Conservation (phyloP, 1,140 invertebrate species). For the Zaprionus africanus region DNA sequence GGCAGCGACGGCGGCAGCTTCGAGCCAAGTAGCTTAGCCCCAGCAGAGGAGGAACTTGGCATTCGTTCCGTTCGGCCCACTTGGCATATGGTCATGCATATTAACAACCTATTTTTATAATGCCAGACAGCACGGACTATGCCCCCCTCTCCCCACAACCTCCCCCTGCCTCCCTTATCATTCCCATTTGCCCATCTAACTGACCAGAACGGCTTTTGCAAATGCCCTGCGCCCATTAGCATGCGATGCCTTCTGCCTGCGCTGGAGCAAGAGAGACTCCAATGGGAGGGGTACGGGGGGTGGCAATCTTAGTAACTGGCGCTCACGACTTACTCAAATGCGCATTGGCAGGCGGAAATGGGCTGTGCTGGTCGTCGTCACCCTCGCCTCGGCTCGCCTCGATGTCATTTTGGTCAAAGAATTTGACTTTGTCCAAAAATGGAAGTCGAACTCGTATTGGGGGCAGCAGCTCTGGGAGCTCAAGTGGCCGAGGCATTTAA, state of each 20-base stretch:
- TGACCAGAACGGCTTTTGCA: slow-evolving; percentile 59
- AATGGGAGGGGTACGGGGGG: background rate
- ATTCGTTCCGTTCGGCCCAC: slow-evolving; percentile 42
- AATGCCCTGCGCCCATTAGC: slow-evolving; percentile 47
- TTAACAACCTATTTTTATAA: slow-evolving; percentile 81
- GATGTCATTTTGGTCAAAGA: slow-evolving; percentile 41
- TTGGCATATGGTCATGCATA: slow-evolving; percentile 78
- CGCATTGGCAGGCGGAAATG: slow-evolving; percentile 63
- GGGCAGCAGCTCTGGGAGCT: slow-evolving; percentile 18
- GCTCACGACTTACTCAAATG: slow-evolving; percentile 70
- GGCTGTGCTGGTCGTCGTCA: slow-evolving; percentile 33
- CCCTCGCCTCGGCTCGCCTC: slow-evolving; percentile 17
- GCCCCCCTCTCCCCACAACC: background rate
- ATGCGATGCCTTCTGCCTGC: slow-evolving; percentile 17
- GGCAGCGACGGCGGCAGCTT: slow-evolving; percentile 17
- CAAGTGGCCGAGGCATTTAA: slow-evolving; percentile 72
- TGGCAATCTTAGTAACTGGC: slow-evolving; percentile 46
- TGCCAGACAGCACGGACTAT: slow-evolving; percentile 30
- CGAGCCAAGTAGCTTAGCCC: slow-evolving; percentile 50
- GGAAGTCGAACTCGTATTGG: slow-evolving; percentile 7
- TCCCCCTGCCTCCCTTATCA: background rate
- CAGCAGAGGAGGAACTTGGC: slow-evolving; percentile 27
- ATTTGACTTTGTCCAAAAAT: slow-evolving; percentile 21
- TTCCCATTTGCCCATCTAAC: slow-evolving; percentile 37
- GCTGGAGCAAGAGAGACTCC: background rate